These are phyloP conservation scores for Nephrotoma guestfalica DNA, from an alignment of 2,888 invertebrate species.

Conservation along the genomic window DNA sequence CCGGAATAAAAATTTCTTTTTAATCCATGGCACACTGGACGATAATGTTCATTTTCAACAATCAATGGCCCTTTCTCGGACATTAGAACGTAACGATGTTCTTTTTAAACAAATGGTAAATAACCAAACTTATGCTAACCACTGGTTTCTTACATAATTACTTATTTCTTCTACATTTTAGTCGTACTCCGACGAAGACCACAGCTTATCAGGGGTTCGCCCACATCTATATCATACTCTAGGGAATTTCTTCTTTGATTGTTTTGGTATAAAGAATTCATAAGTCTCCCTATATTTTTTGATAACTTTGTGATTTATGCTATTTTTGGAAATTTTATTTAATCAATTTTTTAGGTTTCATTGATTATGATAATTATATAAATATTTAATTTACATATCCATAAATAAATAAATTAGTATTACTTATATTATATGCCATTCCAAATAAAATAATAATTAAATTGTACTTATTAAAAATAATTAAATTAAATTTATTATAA, in stretches of 20 bases:
- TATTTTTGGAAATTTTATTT: not conserved
- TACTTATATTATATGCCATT: not conserved
- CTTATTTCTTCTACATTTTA: slow-evolving; percentile 26
- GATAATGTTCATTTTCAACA: slow-evolving; percentile 98
- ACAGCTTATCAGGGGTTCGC: slow-evolving; percentile 65
- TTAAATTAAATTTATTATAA: not conserved
- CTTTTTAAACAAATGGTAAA: slow-evolving; percentile 68
- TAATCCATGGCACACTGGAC: slow-evolving; percentile 89
- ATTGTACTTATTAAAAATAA: not conserved
- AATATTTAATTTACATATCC: no score
- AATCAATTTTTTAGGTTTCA: not conserved
- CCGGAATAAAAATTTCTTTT: slow-evolving; percentile 60
- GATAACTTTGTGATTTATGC: not conserved
- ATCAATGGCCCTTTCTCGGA: slow-evolving; percentile 78
- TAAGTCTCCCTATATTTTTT: not conserved
- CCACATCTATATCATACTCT: slow-evolving; percentile 82
- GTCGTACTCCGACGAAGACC: slow-evolving; percentile 92
- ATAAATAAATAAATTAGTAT: not conserved
- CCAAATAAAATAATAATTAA: not conserved
- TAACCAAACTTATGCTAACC: not conserved
- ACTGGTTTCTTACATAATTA: not conserved
- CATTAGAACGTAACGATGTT: slow-evolving; percentile 71
- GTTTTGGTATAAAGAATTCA: slow-evolving; percentile 18
- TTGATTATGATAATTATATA: no score
- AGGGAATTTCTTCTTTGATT: slow-evolving; percentile 58